Base-by-base conservation (phyloP, 37 sponge, comb jelly and placozoan species). In the Lycopodina hypogea region DNA sequence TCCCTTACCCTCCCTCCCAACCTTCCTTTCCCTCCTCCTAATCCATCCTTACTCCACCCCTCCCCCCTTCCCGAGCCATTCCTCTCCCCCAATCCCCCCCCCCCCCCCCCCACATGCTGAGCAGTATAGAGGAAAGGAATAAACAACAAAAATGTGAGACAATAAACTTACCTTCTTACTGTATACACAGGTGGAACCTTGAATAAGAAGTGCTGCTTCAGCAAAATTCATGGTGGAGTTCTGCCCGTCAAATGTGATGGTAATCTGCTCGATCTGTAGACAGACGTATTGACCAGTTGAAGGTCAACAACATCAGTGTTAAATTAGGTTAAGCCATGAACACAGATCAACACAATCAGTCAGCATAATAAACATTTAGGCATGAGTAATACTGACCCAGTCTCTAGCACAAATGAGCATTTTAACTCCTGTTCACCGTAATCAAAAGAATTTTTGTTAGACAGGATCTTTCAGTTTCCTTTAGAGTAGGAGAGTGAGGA, bases 201-300 rank as follows among this genome's bases (percentile, higher is more conserved):
- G 99, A 42, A 99, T 99, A 32, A 99, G 81, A 28, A 99, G 87
- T 73, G 99, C 99, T 26, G 99, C 99, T 67, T 99, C 97, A 34
- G 90, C 88, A 81, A 99, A 99, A 74, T 96, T 92, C 84, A 94
- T 87, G 19, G 64, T 75, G 6, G 90, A 86, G 0, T 37, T 22
- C 30, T 94, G 94, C 40, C 69, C 87, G 71, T 94, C 97, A 78
- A 96, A 93, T 23, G 97, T 68, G 30, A 96, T 89, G 37, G 88
- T 86, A 65, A 96, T 77, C 38, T 83, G 56, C 21, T 90, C 97
- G 21, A 96, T 78, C 95, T 94, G 72, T 15, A 52, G 59, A 4
- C 8, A n/a, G n/a, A n/a, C n/a, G n/a, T n/a, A n/a, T n/a, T n/a
- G n/a, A n/a, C n/a, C n/a, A n/a, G n/a, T n/a, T n/a, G n/a, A n/a